Evolutionary conservation across 64 coral and sea anemone species (phyloP).

Genomic region (Trachythela sp.): DNA sequence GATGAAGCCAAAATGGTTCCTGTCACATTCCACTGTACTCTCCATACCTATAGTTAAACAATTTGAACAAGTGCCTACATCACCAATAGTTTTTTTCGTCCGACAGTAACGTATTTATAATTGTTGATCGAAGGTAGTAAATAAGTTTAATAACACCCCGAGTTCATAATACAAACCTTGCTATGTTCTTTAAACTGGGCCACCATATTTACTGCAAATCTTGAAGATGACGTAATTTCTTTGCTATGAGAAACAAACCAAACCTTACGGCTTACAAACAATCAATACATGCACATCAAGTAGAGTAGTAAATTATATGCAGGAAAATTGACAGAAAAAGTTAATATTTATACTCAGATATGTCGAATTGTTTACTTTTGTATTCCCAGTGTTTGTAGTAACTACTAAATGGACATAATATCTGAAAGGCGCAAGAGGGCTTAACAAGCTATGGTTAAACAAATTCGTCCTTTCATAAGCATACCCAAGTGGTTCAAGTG

Average conservation of each 20-base stretch:
- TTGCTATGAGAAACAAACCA: slow-evolving; percentile 28
- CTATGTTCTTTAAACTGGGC: slow-evolving; percentile 80
- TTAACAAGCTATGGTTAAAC: background rate
- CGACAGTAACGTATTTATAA: too few relatives aligned
- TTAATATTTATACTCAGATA: too few relatives aligned
- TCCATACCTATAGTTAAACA: slow-evolving; percentile 65
- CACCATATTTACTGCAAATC: slow-evolving; percentile 63
- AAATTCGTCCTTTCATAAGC: background rate
- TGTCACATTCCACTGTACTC: slow-evolving; percentile 92
- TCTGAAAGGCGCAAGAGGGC: background rate
- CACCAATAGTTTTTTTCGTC: too few relatives aligned
- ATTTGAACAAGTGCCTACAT: background rate
- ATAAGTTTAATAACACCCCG: too few relatives aligned
- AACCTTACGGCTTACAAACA: background rate
- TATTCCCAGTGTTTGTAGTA: too few relatives aligned
- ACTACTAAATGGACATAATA: background rate
- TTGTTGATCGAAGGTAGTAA: too few relatives aligned
- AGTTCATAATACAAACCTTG: slow-evolving; percentile 44
- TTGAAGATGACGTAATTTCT: slow-evolving; percentile 38
- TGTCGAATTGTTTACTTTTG: too few relatives aligned
- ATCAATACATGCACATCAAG: too few relatives aligned
- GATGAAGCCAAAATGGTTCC: slow-evolving; percentile 96
- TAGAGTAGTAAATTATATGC: too few relatives aligned
- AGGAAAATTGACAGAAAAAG: too few relatives aligned
- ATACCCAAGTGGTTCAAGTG: slow-evolving; percentile 75